Evolutionary conservation across 2,888 invertebrate genomes (phyloP).

Genomic region (Cephonodes hylas): DNA sequence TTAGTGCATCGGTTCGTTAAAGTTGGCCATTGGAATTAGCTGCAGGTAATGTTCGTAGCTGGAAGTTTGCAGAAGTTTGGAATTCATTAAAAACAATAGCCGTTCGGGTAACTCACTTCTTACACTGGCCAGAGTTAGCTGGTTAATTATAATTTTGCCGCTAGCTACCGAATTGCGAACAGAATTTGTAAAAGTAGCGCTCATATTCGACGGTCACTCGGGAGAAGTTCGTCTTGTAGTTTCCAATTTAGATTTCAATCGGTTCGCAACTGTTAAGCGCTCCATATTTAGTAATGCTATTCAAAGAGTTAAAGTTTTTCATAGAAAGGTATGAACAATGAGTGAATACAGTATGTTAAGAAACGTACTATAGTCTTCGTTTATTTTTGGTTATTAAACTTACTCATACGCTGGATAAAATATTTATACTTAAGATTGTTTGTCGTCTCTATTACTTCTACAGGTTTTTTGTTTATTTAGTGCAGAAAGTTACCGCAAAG

Average conservation of each 20-base stretch:
- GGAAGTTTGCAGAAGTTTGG: slow-evolving; percentile 42
- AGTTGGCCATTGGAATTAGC: slow-evolving; percentile 42
- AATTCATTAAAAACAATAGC: slow-evolving; percentile 64
- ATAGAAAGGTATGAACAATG: not conserved
- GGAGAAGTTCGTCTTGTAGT: slow-evolving; percentile 29
- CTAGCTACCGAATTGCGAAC: slow-evolving; percentile 39
- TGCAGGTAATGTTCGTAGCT: slow-evolving; percentile 48
- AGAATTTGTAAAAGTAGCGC: slow-evolving; percentile 31
- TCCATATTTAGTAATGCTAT: not conserved
- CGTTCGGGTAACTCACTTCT: slow-evolving; percentile 44
- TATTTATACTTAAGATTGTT: too few species aligned
- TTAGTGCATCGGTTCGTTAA: slow-evolving; percentile 27
- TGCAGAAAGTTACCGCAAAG: too few species aligned
- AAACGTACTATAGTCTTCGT: not conserved
- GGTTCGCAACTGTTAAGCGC: slow-evolving; percentile 22
- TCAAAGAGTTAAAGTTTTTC: not conserved
- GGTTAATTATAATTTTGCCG: slow-evolving; percentile 60
- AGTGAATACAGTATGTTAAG: not conserved
- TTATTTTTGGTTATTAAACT: too few species aligned
- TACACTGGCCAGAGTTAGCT: slow-evolving; percentile 37
- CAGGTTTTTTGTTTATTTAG: too few species aligned
- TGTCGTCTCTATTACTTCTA: too few species aligned
- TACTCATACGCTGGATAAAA: too few species aligned
- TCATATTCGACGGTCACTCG: slow-evolving; percentile 32
- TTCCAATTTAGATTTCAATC: slow-evolving; percentile 30